phyloP scores from a whole-genome alignment of 2,113 vertebrate species.

The Ammodramus savannarum region DNA sequence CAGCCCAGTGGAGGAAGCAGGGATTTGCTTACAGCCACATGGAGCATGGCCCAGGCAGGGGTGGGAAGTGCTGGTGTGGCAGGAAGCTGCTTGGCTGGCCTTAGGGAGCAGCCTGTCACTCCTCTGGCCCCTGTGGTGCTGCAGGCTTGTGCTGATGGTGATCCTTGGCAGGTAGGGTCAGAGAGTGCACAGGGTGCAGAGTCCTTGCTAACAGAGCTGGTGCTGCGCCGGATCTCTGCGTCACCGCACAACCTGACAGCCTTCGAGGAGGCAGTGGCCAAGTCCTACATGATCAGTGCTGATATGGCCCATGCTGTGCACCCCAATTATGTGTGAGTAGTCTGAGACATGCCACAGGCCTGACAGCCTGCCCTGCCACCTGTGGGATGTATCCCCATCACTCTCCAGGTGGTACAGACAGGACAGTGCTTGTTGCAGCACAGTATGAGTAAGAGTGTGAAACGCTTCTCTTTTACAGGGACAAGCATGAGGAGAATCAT shows the following conservation, averaged over 20 bases:
- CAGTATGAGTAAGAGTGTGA: no score
- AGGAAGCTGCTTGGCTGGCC: not conserved
- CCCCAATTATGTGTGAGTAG: constrained; percentile 93
- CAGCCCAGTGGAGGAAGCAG: not conserved
- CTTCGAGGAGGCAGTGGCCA: constrained; percentile 90
- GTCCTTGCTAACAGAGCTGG: constrained; percentile 91
- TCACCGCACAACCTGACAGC: constrained; percentile 80
- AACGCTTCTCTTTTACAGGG: constrained; percentile 71
- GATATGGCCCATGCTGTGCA: constrained; percentile 97
- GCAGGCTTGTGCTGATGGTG: not conserved
- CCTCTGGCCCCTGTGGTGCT: no score
- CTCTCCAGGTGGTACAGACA: not conserved
- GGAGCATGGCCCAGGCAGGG: not conserved
- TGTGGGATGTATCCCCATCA: accelerated
- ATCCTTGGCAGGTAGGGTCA: constrained; percentile 85
- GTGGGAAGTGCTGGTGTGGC: not conserved
- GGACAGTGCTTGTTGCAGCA: not conserved
- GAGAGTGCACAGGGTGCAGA: constrained; percentile 90
- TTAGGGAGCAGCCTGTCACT: not conserved
- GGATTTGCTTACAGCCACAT: not conserved
- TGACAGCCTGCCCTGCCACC: not conserved
- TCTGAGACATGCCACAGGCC: accelerated
- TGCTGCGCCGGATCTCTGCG: constrained; percentile 86
- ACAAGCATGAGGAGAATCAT: constrained; percentile 97
- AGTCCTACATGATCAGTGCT: constrained; percentile 95